phyloP scores from a whole-genome alignment of 2,797 vertebrate species.

The Xiphophorus birchmanni region DNA sequence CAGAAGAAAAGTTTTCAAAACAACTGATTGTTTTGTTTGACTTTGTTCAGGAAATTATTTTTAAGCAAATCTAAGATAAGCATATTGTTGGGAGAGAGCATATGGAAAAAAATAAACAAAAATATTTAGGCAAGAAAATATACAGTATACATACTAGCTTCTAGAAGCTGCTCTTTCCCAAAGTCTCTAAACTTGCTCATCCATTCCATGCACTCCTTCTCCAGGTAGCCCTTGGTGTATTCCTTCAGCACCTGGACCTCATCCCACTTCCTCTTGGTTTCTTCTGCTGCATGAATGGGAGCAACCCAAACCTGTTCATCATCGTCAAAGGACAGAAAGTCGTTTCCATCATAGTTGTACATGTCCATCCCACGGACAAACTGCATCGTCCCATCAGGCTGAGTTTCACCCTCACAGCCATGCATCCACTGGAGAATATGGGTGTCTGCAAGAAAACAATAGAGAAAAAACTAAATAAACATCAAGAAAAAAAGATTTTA shows the following conservation, averaged over 20 bases:
- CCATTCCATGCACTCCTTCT: conserved; percentile 78
- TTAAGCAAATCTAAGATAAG: neutral
- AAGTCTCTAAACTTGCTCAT: conserved; percentile 46
- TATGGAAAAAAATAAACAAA: neutral
- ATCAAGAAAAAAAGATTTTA: neutral
- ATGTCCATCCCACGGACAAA: conserved; percentile 36
- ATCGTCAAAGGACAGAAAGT: conserved; percentile 75
- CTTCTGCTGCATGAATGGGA: rapidly evolving
- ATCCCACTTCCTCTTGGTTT: conserved; percentile 81
- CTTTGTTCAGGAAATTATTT: too few species aligned
- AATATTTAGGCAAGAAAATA: neutral
- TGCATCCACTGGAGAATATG: conserved; percentile 78
- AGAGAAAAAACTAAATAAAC: neutral
- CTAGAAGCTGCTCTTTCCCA: rapidly evolving
- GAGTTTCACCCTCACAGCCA: conserved; percentile 47
- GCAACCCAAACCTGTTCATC: conserved; percentile 42
- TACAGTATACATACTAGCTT: conserved; percentile 22
- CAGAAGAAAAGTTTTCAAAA: neutral
- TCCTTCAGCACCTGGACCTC: conserved; percentile 65
- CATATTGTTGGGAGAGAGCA: neutral
- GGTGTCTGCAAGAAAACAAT: neutral
- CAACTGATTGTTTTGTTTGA: neutral
- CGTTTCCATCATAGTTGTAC: conserved; percentile 70
- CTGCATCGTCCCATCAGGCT: rapidly evolving
- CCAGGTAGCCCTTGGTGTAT: conserved; percentile 81